Percentiles rank a stretch among this genome's conserved stretches.
phyloP scores from a whole-genome alignment of 2,113 vertebrate species.

The Hydrochoerus hydrochaeris region DNA sequence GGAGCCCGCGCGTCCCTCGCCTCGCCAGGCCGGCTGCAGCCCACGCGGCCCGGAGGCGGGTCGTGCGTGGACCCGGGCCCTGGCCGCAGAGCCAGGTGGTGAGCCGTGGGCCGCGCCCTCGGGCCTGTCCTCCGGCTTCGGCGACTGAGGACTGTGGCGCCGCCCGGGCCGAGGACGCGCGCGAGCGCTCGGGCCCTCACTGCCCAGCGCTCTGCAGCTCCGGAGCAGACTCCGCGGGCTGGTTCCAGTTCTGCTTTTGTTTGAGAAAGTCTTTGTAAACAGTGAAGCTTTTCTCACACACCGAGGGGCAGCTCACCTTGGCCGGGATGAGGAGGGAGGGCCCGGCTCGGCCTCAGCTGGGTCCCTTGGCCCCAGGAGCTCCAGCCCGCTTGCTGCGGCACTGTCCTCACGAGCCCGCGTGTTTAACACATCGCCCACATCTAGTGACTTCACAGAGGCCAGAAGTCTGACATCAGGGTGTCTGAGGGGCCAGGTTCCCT shows the following conservation, averaged over 20 bases:
- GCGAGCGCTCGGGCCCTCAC: not conserved
- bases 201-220: not conserved
- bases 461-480: not conserved
- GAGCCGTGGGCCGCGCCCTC: not conserved
- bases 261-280: not conserved
- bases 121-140: not conserved
- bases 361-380: not conserved
- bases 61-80: not conserved
- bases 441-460: not conserved
- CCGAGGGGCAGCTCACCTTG: not conserved
- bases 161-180: not conserved
- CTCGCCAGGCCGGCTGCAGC: no score
- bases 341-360: not conserved
- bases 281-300: not conserved
- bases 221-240: not conserved
- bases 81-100: not conserved
- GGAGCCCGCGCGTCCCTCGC: not conserved
- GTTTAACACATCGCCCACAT: not conserved
- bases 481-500: not conserved
- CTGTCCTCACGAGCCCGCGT: not conserved
- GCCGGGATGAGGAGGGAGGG: not conserved
- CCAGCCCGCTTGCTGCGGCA: not conserved
- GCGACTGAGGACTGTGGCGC: not conserved
- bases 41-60: not conserved
- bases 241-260: not conserved